Evolutionary conservation across 2,888 invertebrate genomes (phyloP).

Genomic region (Crocallis elinguaria): DNA sequence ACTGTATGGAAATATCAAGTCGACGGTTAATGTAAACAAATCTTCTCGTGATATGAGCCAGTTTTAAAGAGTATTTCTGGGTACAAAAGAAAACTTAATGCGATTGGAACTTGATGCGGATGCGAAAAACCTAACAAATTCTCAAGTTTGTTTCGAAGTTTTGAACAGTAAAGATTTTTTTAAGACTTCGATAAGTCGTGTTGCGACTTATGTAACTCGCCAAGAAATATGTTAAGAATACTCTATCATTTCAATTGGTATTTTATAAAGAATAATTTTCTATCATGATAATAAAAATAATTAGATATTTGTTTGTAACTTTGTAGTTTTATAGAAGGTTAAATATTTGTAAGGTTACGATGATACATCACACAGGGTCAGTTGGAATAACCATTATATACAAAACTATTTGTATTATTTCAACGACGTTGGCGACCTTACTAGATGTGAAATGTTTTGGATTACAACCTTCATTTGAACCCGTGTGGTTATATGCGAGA

Average conservation of each 20-base stretch:
- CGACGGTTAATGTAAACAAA: not conserved
- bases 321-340: conserved; percentile 9
- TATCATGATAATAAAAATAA: not conserved
- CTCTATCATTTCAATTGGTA: too few relatives aligned
- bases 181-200: too few relatives aligned
- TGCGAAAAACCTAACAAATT: too few relatives aligned
- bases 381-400: conserved; percentile 7
- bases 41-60: too few relatives aligned
- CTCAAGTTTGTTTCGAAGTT: too few relatives aligned
- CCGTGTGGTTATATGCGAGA: not conserved
- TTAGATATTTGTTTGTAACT: not conserved
- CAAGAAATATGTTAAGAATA: too few relatives aligned
- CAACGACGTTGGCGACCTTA: conserved; percentile 18
- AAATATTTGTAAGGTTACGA: conserved; percentile 23
- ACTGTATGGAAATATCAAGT: not conserved
- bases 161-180: too few relatives aligned
- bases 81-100: too few relatives aligned
- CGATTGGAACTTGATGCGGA: too few relatives aligned
- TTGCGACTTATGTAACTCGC: too few relatives aligned
- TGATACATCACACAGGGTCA: conserved; percentile 17
- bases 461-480: not conserved
- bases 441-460: not conserved
- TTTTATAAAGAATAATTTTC: not conserved
- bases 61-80: too few relatives aligned
- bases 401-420: conserved; percentile 18